Evolutionary conservation across 2,113 vertebrate genomes (phyloP), one percentile per base, ranked within the genome.

Genomic region (Chrysochloris asiatica): DNA sequence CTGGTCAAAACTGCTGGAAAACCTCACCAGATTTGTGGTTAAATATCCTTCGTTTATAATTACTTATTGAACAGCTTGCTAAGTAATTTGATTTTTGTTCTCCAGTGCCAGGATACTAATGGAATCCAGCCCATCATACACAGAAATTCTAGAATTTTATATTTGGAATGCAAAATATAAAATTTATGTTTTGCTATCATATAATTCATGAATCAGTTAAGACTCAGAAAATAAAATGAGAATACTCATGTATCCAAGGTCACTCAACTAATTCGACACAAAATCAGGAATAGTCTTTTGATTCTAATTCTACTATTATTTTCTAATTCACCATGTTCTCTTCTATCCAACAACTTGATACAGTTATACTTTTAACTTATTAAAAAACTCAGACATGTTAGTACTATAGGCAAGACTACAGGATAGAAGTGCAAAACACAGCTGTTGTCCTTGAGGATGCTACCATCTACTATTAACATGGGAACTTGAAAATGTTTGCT

Each of bases 21-120:
- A 61, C 13, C 38, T 84, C 67, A 47, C 59, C 10, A 71, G 73
- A 94, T 80, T 79, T 94, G n/a, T 79, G 36, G 24, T 73, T 73
- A 86, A 79, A 56, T 43, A 47, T 41, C 43, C 28, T 65, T 52
- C 81, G 45, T 78, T 41, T 79, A 33, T 36, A 41, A 22, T 61
- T 52, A 76, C 76, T 87, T 84, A 76, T 76, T 21, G 41, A 61
- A 52, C n/a, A 67, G 52, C 56, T 67, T 86, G 54, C 67, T 84
- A 59, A 83, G 4, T 61, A 94, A 76, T 47, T 92, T 94, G 65
- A 77, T 79, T 61, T 75, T 90, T 80, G 38, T 76, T 22, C 28
- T 84, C 36, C 72, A 72, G 63, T 82, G 61, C 45, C 52, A 79
- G 48, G 67, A n/a, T 73, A 59, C 26, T 88, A 76, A 54, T 19